Base-by-base conservation (phyloP, 2,888 invertebrate species). In the Celastrina argiolus region DNA sequence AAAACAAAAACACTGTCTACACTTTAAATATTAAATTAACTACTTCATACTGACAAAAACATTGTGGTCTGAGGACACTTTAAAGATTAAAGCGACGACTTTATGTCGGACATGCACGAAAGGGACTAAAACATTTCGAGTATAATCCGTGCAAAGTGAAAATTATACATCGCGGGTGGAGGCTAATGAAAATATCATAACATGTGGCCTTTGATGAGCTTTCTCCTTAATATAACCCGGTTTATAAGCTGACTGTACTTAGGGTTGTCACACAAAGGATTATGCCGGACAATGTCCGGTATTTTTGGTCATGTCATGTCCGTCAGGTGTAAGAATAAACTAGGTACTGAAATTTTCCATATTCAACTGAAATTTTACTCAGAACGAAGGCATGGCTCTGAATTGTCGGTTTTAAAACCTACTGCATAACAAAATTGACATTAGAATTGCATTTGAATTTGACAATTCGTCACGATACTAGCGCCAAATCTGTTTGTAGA, bases 161-260 rank as follows among this genome's bases (percentile, higher is more conserved):
- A 45, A 45, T 58, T 58, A 58, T 58, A 31, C 26, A 16, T 31
- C 58, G 31, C 5, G n/a, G 28, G n/a, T 31, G 7, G 31, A n/a
- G 58, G 2, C 58, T 58, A 28, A 28, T 31, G 26, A 28, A 58
- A 58, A 16, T 7, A 59, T 31, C 59, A 59, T 59, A 34, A 16
- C 31, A 31, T 34, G 31, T 58, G 18, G 16, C 31, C 31, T 16
- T 36, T 59, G 16, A 16, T 16, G 16, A 34, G 59, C 59, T 36
- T 34, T 16, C 31, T 59, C 16, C 34, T 6, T 34, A 10, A 16
- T 59, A 59, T 58, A 31, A 28, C 16, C 34, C 59, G 34, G 59
- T 51, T 22, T 31, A 45, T 63, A 28, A 65, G 70, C 61, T 63
- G 71, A 74, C 74, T 74, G 73, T 80, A 76, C 77, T 45, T 18